These are phyloP conservation scores for Oithona nana DNA, from an alignment of 2,888 invertebrate species.

Conservation along the genomic window DNA sequence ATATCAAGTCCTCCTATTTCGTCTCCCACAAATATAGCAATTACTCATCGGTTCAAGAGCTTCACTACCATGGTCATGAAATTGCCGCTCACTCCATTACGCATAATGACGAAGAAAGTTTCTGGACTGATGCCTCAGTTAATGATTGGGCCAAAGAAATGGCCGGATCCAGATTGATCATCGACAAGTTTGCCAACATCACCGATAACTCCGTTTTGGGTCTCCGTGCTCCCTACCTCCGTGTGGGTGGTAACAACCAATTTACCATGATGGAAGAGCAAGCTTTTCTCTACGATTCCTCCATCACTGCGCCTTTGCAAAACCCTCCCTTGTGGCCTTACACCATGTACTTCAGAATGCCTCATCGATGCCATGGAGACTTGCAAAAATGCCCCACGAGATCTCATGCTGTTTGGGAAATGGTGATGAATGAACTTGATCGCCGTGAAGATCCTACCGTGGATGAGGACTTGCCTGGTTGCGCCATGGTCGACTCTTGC, in stretches of 20 bases:
- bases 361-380: conserved; percentile 80
- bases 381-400: conserved; percentile 74
- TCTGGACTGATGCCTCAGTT: conserved; percentile 79
- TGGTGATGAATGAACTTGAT: conserved; percentile 85
- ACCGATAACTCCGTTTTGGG: conserved; percentile 80
- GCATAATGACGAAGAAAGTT: conserved; percentile 73
- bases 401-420: conserved; percentile 85
- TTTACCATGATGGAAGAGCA: conserved; percentile 95
- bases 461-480: conserved; percentile 67
- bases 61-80: conserved; percentile 75
- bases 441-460: conserved; percentile 72
- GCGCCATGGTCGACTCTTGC: conserved; percentile 87
- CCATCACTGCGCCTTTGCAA: conserved; percentile 73
- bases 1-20: conserved; percentile 79
- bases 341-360: conserved; percentile 93
- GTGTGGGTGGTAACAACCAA: conserved; percentile 85
- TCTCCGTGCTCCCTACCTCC: conserved; percentile 67
- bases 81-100: conserved; percentile 84
- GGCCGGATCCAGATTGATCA: conserved; percentile 78
- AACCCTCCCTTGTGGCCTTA: conserved; percentile 93
- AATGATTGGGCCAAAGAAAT: conserved; percentile 88
- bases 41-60: conserved; percentile 78
- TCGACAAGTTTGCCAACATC: conserved; percentile 70
- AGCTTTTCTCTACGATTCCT: conserved; percentile 83
- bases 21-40: conserved; percentile 82